These are phyloP conservation scores for Elachura formosa DNA, from an alignment of 2,113 vertebrate genomes.

Conservation along the genomic window DNA sequence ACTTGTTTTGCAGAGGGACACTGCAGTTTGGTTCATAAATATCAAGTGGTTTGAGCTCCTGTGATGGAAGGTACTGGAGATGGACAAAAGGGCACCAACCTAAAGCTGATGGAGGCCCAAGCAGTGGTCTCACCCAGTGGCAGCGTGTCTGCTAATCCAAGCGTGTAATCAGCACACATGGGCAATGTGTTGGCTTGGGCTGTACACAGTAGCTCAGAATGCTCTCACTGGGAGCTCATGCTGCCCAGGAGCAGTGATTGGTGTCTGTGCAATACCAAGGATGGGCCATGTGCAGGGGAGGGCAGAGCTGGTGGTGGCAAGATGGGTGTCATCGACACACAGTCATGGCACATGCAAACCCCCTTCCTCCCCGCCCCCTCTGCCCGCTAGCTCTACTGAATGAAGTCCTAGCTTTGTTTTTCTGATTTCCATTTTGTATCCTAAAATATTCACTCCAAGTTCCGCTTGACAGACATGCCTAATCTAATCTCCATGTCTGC, in stretches of 20 bases:
- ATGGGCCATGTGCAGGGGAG: fast-evolving
- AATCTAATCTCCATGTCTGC: slow-evolving; percentile 97
- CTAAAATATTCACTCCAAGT: slow-evolving; percentile 93
- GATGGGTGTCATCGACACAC: neutral
- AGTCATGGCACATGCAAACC: neutral
- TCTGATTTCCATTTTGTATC: slow-evolving; percentile 77
- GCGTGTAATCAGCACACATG: neutral
- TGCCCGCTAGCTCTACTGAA: slow-evolving; percentile 42
- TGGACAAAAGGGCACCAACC: neutral
- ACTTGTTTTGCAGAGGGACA: neutral
- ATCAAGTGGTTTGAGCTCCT: neutral
- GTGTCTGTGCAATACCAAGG: neutral
- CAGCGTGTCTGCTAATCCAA: neutral
- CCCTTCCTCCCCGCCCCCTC: neutral
- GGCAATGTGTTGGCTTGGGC: neutral
- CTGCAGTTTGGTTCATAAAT: neutral
- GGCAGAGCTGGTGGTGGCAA: neutral
- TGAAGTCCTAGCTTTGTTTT: slow-evolving; percentile 69
- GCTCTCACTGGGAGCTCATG: fast-evolving
- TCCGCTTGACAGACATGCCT: slow-evolving; percentile 90
- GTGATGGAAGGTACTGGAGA: neutral
- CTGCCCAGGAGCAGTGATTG: neutral
- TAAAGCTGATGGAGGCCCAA: neutral
- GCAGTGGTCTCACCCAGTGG: neutral
- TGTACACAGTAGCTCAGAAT: neutral